phyloP scores from a whole-genome alignment of 2,113 vertebrate genomes.

The Cyanoliseus patagonus region DNA sequence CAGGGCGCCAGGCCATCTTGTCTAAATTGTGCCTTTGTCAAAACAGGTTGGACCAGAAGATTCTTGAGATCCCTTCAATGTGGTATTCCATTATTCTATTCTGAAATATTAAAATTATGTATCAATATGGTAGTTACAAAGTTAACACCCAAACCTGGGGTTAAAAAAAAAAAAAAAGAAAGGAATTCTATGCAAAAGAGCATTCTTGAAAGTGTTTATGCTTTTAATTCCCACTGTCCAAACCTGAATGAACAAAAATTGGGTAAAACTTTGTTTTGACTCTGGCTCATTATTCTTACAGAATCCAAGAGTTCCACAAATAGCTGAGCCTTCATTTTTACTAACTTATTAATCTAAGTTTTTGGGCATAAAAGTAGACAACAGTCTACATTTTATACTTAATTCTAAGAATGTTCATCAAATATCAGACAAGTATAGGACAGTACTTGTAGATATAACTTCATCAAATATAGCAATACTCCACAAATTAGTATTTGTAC shows the following conservation, averaged over 20 bases:
- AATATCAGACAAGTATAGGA: not conserved
- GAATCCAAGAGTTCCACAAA: not conserved
- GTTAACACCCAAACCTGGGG: not conserved
- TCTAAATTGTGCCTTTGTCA: not conserved
- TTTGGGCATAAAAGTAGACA: not conserved
- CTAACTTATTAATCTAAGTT: not conserved
- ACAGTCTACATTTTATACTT: not conserved
- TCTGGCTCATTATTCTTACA: not conserved
- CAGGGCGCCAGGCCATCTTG: not conserved
- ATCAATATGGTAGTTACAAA: not conserved
- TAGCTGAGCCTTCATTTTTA: not conserved
- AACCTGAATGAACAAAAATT: not conserved
- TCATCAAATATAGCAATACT: not conserved
- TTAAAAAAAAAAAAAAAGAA: not conserved
- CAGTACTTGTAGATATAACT: not conserved
- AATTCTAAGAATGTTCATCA: not conserved
- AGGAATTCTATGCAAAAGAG: not conserved
- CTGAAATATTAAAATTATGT: not conserved
- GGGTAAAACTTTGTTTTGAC: not conserved
- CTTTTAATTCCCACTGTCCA: not conserved
- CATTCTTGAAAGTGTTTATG: not conserved
- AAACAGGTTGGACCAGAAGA: not conserved
- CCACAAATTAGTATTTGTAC: not conserved
- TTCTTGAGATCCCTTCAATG: not conserved
- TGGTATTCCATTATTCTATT: not conserved